These are phyloP conservation scores for Thymelicus sylvestris DNA, from an alignment of 2,888 invertebrate genomes.

Conservation along the genomic window DNA sequence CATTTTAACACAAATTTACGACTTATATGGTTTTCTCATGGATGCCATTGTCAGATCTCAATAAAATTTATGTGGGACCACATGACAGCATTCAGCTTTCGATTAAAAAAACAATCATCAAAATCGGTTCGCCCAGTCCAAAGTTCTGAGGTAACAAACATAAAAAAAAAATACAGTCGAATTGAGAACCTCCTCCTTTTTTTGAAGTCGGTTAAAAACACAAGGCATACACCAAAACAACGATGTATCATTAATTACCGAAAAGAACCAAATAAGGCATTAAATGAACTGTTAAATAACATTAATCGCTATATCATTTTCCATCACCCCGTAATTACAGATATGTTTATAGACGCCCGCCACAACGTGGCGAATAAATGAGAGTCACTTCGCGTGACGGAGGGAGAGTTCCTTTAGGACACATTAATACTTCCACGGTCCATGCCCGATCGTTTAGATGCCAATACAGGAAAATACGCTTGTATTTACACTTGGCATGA, in stretches of 20 bases:
- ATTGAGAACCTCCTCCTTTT: no score
- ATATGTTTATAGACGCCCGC: slow-evolving; percentile 13
- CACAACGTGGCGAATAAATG: slow-evolving; percentile 33
- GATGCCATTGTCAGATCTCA: no score
- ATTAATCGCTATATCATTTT: slow-evolving; percentile 1
- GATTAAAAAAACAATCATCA: no score
- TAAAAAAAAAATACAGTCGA: no score
- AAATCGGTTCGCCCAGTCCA: no score
- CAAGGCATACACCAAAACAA: not conserved
- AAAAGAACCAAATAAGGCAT: not conserved
- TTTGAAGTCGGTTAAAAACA: no score
- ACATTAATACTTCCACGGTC: slow-evolving; percentile 19
- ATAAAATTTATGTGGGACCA: no score
- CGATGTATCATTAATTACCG: not conserved
- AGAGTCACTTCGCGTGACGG: slow-evolving; percentile 38
- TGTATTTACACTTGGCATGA: not conserved
- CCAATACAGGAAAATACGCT: slow-evolving; percentile 3
- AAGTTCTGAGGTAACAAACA: no score
- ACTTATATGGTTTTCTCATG: no score
- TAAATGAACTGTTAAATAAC: slow-evolving; percentile 21
- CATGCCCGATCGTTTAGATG: slow-evolving; percentile 11
- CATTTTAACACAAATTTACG: no score
- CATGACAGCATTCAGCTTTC: no score
- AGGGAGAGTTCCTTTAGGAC: slow-evolving; percentile 26
- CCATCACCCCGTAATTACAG: slow-evolving; percentile 25